Conservation (phyloP, 1,140 invertebrate species). For the Procambarus clarkii region DNA sequence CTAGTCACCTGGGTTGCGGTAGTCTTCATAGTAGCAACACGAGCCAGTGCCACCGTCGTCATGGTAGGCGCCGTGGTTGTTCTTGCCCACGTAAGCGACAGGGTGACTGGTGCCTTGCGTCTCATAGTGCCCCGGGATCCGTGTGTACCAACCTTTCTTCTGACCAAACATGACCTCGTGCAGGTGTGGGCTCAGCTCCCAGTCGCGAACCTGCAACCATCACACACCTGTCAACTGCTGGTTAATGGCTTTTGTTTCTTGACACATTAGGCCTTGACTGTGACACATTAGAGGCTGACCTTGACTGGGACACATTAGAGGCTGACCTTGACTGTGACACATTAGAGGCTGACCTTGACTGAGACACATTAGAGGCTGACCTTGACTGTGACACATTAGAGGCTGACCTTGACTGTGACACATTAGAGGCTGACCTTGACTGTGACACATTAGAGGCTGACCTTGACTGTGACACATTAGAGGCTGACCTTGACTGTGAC, state of each 20-base stretch:
- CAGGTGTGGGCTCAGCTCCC: slow-evolving; percentile 53
- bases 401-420: too few species aligned
- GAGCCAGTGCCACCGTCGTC: slow-evolving; percentile 73
- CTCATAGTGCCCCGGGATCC: slow-evolving; percentile 72
- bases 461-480: slow-evolving; percentile 14
- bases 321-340: too few species aligned
- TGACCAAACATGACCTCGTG: slow-evolving; percentile 73
- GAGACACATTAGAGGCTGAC: too few species aligned
- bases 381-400: too few species aligned
- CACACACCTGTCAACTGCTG: too few species aligned
- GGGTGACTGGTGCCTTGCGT: slow-evolving; percentile 66
- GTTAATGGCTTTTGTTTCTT: too few species aligned
- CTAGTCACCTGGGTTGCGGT: slow-evolving; percentile 69
- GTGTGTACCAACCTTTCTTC: slow-evolving; percentile 73
- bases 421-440: too few species aligned
- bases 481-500: too few species aligned
- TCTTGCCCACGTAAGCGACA: slow-evolving; percentile 72
- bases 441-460: not conserved
- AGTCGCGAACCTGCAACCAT: slow-evolving; percentile 54
- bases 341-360: too few species aligned
- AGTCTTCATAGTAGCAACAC: slow-evolving; percentile 73
- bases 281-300: too few species aligned
- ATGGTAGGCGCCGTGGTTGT: slow-evolving; percentile 72
- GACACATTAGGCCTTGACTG: too few species aligned
- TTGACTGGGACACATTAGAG: too few species aligned